Base-by-base conservation (phyloP, 1,140 invertebrate species). In the Metaphire vulgaris region DNA sequence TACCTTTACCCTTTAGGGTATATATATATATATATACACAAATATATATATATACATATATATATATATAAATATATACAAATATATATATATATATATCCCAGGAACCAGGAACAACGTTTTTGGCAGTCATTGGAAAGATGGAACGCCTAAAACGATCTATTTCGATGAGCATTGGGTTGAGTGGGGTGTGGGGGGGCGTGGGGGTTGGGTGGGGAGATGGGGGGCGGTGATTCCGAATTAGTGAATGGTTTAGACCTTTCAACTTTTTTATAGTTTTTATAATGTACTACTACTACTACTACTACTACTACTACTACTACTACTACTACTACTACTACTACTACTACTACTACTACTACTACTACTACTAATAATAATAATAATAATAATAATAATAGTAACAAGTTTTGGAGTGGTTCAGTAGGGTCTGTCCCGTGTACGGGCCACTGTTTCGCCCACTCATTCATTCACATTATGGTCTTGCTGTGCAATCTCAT, bases 241-340 rank as follows among this genome's bases (percentile, higher is more conserved):
- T 15, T 14, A 15, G 56, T 65, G 56, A 15, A 65, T 65, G 56
- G 14, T 15, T 26, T 26, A 65, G 26, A 65, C 14, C 14, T 26
- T 14, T 65, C 26, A 15, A 65, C 56, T 26, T 65, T 14, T 15
- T 15, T 65, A 65, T 15, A 15, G 56, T 65, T 26, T 65, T 26
- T 65, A 65, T 26, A 14, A 26, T 65, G 26, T 65, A 65, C 56
- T 65, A 65, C 56, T 65, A 65, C 56, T 65, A 70, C 56, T 65
- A 65, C 56, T 65, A 65, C 56, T 65, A 65, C 56, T 65, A 65
- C 56, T 65, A 65, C 56, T 65, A 65, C 56, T 65, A 65, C 56
- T 65, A 65, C 56, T 65, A 65, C 56, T 65, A 65, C 56, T 65
- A 65, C 56, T 65, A 65, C 56, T 65, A 65, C 56, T 65, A 65